Base-by-base conservation (phyloP, 2,113 vertebrate genomes). In the Athene noctua region DNA sequence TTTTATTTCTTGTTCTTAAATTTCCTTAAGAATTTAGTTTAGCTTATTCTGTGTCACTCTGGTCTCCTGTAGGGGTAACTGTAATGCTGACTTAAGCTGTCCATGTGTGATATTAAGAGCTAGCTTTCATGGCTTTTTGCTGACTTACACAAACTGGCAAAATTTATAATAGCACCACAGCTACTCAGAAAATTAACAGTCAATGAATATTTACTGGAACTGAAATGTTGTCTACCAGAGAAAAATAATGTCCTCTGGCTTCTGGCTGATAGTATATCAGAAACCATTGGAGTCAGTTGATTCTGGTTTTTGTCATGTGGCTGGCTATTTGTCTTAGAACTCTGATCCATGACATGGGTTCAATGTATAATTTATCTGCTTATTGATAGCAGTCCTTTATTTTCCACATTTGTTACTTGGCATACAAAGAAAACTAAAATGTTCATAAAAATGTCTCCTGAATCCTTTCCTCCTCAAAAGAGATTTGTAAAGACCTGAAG, bases 101-200 rank as follows among this genome's bases (percentile, higher is more conserved):
- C 72, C 36, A 30, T 20, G 67, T 77, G 71, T 42, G 29, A 63
- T 93, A 92, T 74, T 88, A 78, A 83, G n/a, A 67, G 75, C 47
- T 61, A 40, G 32, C 55, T 87, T 89, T 86, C 46, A 18, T 18
- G 73, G 14, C 44, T 77, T 94, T 93, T 29, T 93, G 92, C 96
- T 96, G 96, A 95, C 90, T 80, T 88, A 71, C 9, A 3, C 59
- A 75, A 88, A 80, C 59, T 44, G 34, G 67, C 20, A 86, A 88
- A 92, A 93, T 96, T 96, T 94, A 90, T 95, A 92, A 72, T n/a
- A 63, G 42, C 67, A 90, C 30, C 72, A 18, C 29, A 82, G 79
- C 65, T 95, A 96, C 82, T 92, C 82, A 92, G 88, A 87, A 96
- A 94, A 97, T 94, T 95, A 96, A 93, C 55, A 89, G 81, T 78